Base-by-base conservation (phyloP, 2,888 invertebrate genomes). In the Ophion obscuratus region DNA sequence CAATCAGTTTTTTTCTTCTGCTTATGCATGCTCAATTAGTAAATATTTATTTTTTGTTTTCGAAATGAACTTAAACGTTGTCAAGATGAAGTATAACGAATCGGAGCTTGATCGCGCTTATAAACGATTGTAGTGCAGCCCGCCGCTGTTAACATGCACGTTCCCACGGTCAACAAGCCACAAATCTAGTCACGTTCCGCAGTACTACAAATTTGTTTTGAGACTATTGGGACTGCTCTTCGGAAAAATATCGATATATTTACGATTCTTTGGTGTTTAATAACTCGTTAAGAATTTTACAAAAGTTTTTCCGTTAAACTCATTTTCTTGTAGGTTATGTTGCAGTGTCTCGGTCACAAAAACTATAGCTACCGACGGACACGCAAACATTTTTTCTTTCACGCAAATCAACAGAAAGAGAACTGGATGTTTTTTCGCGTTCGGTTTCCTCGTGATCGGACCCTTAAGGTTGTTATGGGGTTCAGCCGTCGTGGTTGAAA, bases 121-220 rank as follows among this genome's bases (percentile, higher is more conserved):
- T 40, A 7, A 10, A 64, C 1, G 14, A 53, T 2, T 36, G 11
- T 64, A 1, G 17, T 11, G 53, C 11, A 4, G 31, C 2, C 4
- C n/a, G 20, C 24, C 4, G 27, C 5, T 66, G 7, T 11, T 53
- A 59, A 20, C 64, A 53, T 2, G 47, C 6, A 31, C 44, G 62
- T 61, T 62, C 20, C 10, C 2, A 64, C 75, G 53, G 31, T 64
- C 64, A 20, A 76, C 64, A 76, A 53, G 64, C 31, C 31, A 53
- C 36, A 53, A 17, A 20, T 17, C 20, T 59, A 57, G 10, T 2
- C 36, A n/a, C 36, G 6, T 3, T 11, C 14, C 36, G n/a, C 31
- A 9, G 24, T n/a, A 14, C 53, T 53, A 53, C 17, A 17, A 3
- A 53, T 53, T 17, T 53, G 17, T 73, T 71, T 71, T n/a, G 17